Conservation (phyloP, 2,888 invertebrate species). For the Lasioglossum malachurum region DNA sequence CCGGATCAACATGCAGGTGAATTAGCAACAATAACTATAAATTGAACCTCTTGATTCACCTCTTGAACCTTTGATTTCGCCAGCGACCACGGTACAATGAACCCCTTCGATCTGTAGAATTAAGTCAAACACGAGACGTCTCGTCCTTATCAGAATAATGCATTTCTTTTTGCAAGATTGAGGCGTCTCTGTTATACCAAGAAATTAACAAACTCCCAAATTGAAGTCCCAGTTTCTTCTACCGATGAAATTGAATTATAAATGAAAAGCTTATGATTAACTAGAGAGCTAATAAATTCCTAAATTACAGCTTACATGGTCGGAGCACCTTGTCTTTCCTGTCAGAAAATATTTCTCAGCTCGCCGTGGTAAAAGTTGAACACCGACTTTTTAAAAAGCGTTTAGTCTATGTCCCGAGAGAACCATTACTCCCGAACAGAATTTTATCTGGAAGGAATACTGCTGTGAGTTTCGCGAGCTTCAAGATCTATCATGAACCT, state of each 20-base stretch:
- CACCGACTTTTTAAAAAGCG: not conserved
- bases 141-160: not conserved
- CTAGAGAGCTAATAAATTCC: not conserved
- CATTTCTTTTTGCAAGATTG: not conserved
- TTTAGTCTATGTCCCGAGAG: not conserved
- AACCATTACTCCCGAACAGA: not conserved
- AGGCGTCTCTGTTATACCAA: not conserved
- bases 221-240: no score
- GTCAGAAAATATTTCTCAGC: not conserved
- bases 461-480: not conserved
- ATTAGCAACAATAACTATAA: constrained; percentile 3
- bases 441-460: not conserved
- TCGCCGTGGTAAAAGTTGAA: not conserved
- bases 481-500: not conserved
- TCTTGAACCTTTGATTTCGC: not conserved
- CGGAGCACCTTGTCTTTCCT: not conserved
- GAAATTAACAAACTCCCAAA: no score
- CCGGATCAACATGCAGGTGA: constrained; percentile 10
- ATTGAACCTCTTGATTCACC: constrained; percentile 2
- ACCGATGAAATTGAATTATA: not conserved
- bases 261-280: not conserved
- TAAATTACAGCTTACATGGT: not conserved
- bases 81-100: not conserved
- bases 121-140: not conserved
- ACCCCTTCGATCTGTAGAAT: not conserved